These are phyloP conservation scores for Mesochorus sp. DNA, from an alignment of 2,888 invertebrate species.

Conservation along the genomic window DNA sequence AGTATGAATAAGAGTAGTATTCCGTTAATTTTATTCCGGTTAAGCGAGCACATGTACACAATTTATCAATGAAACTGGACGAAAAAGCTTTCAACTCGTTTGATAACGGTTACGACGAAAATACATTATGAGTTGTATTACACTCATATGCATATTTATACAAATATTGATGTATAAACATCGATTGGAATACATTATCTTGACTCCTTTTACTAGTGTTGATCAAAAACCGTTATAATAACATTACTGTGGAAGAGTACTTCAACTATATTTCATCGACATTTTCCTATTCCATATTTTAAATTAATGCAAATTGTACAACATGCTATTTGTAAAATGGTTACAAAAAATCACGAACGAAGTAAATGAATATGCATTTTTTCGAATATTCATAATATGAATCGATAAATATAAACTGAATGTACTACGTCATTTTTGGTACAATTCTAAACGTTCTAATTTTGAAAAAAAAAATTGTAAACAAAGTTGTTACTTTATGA, in stretches of 20 bases:
- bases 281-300: neutral
- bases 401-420: neutral
- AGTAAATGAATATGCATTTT: neutral
- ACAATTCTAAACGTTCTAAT: neutral
- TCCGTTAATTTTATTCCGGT: conserved; percentile 8
- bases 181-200: conserved; percentile 44
- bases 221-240: neutral
- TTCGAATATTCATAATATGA: neutral
- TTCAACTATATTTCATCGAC: conserved; percentile 36
- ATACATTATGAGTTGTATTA: neutral
- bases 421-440: neutral
- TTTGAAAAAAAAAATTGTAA: too few relatives aligned
- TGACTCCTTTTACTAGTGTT: conserved; percentile 31
- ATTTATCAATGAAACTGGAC: conserved; percentile 7
- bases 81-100: conserved; percentile 55
- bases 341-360: neutral
- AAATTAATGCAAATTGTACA: neutral
- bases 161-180: conserved; percentile 1
- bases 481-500: too few relatives aligned
- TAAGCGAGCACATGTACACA: neutral
- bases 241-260: neutral
- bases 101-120: conserved; percentile 41
- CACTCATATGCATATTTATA: neutral
- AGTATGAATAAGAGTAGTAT: conserved; percentile 1
- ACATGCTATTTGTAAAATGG: neutral